Evolutionary conservation across 1,140 invertebrate species (phyloP).

Genomic region (Bombus waltoni): DNA sequence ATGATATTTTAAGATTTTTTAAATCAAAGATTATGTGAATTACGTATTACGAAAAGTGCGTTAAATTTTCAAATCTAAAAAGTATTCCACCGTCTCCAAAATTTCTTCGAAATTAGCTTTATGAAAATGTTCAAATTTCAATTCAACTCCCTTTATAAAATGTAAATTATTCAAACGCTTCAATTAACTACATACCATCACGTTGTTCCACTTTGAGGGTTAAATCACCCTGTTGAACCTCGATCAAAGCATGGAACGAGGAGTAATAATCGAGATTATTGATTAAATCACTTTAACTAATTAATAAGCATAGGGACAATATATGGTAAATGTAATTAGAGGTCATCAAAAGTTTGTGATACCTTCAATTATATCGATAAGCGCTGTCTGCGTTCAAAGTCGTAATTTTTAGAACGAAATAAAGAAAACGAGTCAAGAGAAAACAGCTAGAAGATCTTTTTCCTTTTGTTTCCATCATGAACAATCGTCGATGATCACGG

Average conservation of each 20-base stretch:
- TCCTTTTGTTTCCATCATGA: not conserved
- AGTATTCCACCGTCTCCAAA: not conserved
- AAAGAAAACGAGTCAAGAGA: not conserved
- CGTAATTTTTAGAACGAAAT: slow-evolving; percentile 24
- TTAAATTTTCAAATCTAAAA: not conserved
- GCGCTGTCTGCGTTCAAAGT: slow-evolving; percentile 20
- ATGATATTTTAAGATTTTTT: no score
- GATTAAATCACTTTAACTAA: slow-evolving; percentile 4
- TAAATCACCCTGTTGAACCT: not conserved
- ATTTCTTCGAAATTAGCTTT: not conserved
- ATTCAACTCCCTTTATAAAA: not conserved
- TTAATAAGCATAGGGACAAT: slow-evolving; percentile 42
- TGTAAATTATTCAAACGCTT: not conserved
- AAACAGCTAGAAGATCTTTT: not conserved
- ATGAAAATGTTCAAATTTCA: not conserved
- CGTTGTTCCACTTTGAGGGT: not conserved
- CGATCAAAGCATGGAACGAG: not conserved
- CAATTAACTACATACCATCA: not conserved
- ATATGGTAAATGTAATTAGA: slow-evolving; percentile 40
- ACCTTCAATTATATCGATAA: slow-evolving; percentile 36
- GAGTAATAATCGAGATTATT: slow-evolving; percentile 18
- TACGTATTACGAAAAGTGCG: no score
- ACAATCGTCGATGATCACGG: slow-evolving; percentile 4
- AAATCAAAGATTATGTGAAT: no score
- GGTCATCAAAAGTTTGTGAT: slow-evolving; percentile 40